Conservation (phyloP, 1,140 invertebrate genomes). For the Laodelphax striatellus region DNA sequence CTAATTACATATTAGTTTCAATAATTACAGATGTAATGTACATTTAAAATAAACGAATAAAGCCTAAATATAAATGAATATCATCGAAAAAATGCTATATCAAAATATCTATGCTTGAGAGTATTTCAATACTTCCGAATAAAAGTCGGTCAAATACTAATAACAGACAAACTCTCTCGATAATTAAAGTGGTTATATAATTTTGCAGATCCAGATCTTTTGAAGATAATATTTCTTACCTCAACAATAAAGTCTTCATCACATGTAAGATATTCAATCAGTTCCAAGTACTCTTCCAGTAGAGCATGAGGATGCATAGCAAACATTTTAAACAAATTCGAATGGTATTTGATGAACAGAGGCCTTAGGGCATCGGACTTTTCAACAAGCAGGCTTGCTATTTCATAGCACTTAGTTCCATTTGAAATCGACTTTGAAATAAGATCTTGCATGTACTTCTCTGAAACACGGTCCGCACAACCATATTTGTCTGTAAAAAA, state of each 20-base stretch:
- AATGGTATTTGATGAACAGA: neutral
- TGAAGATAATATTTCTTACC: neutral
- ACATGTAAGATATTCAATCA: neutral
- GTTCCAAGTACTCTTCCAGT: neutral
- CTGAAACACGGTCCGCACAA: neutral
- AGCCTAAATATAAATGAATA: too few species aligned
- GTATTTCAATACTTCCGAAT: too few species aligned
- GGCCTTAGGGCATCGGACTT: neutral
- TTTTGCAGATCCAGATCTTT: too few species aligned
- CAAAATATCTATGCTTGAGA: too few species aligned
- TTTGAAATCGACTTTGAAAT: neutral
- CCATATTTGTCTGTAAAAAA: too few species aligned
- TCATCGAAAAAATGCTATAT: too few species aligned
- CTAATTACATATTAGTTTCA: too few species aligned
- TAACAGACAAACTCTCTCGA: too few species aligned
- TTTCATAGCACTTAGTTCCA: neutral
- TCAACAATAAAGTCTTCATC: neutral
- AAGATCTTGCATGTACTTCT: neutral
- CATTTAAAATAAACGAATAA: too few species aligned
- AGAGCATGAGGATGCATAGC: neutral
- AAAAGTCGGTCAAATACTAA: too few species aligned
- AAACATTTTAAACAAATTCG: neutral
- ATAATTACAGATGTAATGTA: too few species aligned
- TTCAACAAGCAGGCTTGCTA: neutral
- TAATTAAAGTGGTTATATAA: too few species aligned